Evolutionary conservation across 2,888 invertebrate species (phyloP).

Genomic region (Chydorus sphaericus): DNA sequence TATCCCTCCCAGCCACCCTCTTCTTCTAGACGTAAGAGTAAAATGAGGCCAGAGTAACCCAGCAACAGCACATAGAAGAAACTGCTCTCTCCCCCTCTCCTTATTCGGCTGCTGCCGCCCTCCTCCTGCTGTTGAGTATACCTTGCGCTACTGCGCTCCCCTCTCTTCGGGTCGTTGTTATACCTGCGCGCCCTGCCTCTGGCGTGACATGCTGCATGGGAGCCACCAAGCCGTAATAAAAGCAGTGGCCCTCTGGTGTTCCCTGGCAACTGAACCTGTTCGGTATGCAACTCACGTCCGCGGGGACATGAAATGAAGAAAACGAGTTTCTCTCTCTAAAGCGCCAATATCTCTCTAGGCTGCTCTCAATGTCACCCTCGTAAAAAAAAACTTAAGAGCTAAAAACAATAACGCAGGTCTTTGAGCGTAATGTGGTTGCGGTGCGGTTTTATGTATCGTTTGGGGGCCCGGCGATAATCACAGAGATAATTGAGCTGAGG

Average conservation of each 20-base stretch:
- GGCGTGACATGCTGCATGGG: background rate
- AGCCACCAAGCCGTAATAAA: constrained; percentile 5
- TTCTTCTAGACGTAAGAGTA: background rate
- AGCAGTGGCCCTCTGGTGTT: background rate
- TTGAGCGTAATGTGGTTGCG: background rate
- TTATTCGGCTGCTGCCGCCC: background rate
- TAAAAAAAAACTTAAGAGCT: too few relatives aligned
- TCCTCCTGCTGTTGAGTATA: background rate
- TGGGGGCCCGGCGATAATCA: too few relatives aligned
- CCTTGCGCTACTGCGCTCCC: background rate
- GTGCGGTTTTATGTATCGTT: background rate
- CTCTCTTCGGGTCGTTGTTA: background rate
- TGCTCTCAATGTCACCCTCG: too few relatives aligned
- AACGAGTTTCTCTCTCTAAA: background rate
- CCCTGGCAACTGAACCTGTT: background rate
- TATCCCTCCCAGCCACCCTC: background rate
- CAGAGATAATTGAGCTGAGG: background rate
- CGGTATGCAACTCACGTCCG: constrained; percentile 2
- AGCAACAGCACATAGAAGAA: too few relatives aligned
- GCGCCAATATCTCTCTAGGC: background rate
- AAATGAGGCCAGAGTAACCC: constrained; percentile 7
- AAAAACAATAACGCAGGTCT: too few relatives aligned
- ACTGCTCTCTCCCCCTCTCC: too few relatives aligned
- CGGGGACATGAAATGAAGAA: too few relatives aligned
- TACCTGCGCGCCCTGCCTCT: background rate